phyloP scores from a whole-genome alignment of 2,888 invertebrate genomes.

The Phania funesta region DNA sequence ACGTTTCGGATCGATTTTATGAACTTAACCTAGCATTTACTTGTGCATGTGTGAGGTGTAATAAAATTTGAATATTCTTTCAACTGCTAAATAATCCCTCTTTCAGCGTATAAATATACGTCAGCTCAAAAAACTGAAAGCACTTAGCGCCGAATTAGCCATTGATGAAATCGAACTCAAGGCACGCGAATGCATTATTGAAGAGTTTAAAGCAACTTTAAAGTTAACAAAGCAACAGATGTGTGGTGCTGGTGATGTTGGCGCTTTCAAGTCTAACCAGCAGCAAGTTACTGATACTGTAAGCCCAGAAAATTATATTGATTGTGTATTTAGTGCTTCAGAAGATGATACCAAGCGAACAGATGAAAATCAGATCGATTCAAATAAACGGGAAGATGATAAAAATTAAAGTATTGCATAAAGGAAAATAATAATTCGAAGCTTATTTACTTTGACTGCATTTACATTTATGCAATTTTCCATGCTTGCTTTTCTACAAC shows the following conservation, averaged over 20 bases:
- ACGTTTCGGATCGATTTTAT: no score
- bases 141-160: constrained; percentile 76
- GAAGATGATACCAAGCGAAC: neutral
- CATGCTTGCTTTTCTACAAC: no score
- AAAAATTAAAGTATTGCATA: neutral
- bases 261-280: constrained; percentile 23
- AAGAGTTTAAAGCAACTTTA: constrained; percentile 72
- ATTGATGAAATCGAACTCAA: constrained; percentile 77
- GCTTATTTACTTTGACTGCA: no score
- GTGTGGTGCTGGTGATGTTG: constrained; percentile 49
- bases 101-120: constrained; percentile 72
- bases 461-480: no score
- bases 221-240: constrained; percentile 67
- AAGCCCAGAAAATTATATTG: constrained; percentile 66
- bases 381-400: constrained; percentile 11
- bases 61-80: no score
- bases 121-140: constrained; percentile 74
- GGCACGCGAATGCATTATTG: constrained; percentile 75
- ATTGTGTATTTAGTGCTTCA: constrained; percentile 63
- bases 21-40: no score
- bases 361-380: neutral
- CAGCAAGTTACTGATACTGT: constrained; percentile 39
- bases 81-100: neutral
- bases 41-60: no score
- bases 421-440: no score